phyloP scores from a whole-genome alignment of 2,113 vertebrate species.

The Probosciger aterrimus region DNA sequence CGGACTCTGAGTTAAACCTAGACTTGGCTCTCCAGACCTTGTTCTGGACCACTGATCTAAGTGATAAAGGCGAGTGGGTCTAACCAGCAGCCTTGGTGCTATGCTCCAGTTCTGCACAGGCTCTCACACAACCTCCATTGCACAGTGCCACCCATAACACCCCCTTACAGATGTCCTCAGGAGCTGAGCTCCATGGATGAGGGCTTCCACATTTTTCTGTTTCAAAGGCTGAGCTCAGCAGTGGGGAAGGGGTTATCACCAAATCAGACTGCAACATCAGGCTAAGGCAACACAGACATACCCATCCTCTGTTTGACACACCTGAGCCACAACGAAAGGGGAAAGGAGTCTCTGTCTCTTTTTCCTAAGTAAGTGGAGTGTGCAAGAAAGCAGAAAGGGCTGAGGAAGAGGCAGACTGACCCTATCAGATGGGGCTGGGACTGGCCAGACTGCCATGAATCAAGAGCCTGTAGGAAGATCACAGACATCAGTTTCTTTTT shows the following conservation, averaged over 20 bases:
- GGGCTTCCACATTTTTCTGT: not conserved
- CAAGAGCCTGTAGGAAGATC: not conserved
- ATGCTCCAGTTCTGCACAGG: not conserved
- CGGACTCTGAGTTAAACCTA: not conserved
- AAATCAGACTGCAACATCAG: not conserved
- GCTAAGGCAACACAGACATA: rapidly evolving
- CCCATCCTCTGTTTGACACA: not conserved
- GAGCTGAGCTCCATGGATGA: not conserved
- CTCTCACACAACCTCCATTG: not conserved
- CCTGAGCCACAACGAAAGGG: not conserved
- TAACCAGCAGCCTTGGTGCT: not conserved
- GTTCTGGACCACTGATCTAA: not conserved
- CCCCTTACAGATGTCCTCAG: not conserved
- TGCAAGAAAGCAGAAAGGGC: rapidly evolving
- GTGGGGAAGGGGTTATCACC: not conserved
- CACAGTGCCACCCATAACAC: not conserved
- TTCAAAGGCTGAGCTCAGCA: not conserved
- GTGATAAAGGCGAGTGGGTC: rapidly evolving
- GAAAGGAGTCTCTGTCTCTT: not conserved
- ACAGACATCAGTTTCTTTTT: not conserved
- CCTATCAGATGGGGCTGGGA: not conserved
- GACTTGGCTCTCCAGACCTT: not conserved
- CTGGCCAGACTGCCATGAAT: not conserved
- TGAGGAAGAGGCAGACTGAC: not conserved
- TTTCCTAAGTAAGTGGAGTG: not conserved